These are phyloP conservation scores for Camptogramma bilineatum DNA, from an alignment of 2,888 invertebrate species.

Conservation along the genomic window DNA sequence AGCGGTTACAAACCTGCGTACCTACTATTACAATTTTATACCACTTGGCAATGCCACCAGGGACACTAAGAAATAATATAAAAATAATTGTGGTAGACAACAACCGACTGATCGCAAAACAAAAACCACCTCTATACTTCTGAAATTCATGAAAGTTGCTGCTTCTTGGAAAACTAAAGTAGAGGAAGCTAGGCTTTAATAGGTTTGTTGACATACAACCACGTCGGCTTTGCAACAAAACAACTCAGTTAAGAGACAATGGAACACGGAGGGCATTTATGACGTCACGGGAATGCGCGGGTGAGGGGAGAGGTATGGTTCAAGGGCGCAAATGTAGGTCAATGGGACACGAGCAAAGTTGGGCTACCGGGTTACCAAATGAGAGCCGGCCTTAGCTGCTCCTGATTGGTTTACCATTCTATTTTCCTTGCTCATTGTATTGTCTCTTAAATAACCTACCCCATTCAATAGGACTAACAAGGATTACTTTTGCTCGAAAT, in stretches of 20 bases:
- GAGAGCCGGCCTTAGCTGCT: conserved; percentile 46
- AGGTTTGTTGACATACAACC: conserved; percentile 48
- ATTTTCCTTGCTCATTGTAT: conserved; percentile 37
- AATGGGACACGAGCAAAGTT: conserved; percentile 72
- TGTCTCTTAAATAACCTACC: conserved; percentile 32
- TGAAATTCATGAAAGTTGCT: neutral
- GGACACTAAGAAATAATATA: too few relatives aligned
- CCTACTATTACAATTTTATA: too few relatives aligned
- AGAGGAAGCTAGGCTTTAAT: conserved; percentile 16
- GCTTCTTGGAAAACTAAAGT: neutral
- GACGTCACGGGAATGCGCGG: conserved; percentile 74
- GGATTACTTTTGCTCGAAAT: conserved; percentile 19
- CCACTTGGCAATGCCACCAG: too few relatives aligned
- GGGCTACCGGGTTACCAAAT: conserved; percentile 57
- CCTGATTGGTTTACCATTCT: conserved; percentile 53
- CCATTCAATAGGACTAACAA: conserved; percentile 28
- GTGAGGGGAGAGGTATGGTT: conserved; percentile 64
- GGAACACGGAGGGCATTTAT: conserved; percentile 62
- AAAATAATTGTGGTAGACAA: too few relatives aligned
- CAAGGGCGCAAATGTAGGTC: conserved; percentile 81
- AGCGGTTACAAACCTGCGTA: too few relatives aligned
- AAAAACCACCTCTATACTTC: neutral
- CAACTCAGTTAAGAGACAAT: conserved; percentile 60
- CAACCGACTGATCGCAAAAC: neutral
- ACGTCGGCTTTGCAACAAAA: conserved; percentile 50